Evolutionary conservation across 2,113 vertebrate species (phyloP).

Genomic region (Ranitomeya imitator): DNA sequence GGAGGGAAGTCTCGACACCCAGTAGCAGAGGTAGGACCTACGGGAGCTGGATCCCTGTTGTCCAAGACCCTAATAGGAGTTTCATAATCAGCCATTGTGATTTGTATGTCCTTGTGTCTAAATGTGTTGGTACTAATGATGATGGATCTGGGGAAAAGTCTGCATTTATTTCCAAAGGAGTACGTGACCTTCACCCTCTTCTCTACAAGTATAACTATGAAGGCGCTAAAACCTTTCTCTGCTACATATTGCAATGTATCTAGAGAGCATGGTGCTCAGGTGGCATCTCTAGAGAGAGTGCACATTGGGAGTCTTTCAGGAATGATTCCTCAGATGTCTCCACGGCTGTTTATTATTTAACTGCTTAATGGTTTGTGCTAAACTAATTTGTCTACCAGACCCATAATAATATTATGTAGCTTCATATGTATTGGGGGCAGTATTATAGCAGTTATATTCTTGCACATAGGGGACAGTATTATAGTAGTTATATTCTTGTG

Average conservation of each 20-base stretch:
- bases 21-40: background rate
- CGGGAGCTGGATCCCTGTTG: background rate
- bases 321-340: conserved; percentile 12
- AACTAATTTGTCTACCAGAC: background rate
- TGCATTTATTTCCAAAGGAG: background rate
- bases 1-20: background rate
- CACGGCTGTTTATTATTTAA: conserved; percentile 3
- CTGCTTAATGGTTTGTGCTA: background rate
- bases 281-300: background rate
- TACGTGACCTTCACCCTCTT: background rate
- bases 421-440: background rate
- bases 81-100: background rate
- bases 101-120: background rate
- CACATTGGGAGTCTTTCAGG: conserved; percentile 32
- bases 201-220: background rate
- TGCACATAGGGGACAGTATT: background rate
- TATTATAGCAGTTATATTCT: conserved; percentile 1
- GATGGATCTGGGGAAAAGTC: background rate
- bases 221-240: background rate
- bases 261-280: background rate
- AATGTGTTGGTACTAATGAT: background rate
- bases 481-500: background rate
- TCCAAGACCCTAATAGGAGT: background rate
- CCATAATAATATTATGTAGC: background rate
- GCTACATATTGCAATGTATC: background rate